Evolutionary conservation across 2,888 invertebrate species (phyloP), one percentile per base, ranked within the genome.

Genomic region (Suillia variegata): DNA sequence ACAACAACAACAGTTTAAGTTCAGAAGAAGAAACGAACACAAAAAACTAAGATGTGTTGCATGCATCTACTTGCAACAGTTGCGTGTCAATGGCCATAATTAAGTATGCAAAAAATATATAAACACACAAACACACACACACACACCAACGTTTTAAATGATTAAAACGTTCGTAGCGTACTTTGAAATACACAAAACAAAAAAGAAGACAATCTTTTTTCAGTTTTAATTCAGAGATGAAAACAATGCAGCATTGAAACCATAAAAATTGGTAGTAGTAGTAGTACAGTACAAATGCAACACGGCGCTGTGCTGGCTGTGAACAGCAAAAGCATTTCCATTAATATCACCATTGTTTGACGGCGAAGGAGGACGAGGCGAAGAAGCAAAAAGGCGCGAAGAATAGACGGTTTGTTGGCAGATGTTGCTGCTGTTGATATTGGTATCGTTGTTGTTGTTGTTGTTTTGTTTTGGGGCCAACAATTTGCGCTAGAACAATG

Each of bases 71-170:
- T n/a, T 21, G 73, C 70, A 70, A 72, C 70, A 71, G 72, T 73
- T 75, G 73, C 75, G 75, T 74, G 73, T 75, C 73, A 75, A 75
- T 75, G 69, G 68, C 69, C 70, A 75, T 73, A 73, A 75, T 73
- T 73, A 75, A 71, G 69, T 72, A 69, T 75, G 75, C 74, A 74
- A 73, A 72, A 74, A 13, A 38, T 2, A 38, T 2, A 38, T 20
- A 22, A 22, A 18, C 38, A 22, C 4, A 12, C 17, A 6, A 34
- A 22, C 15, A 34, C 20, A 34, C 38, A 53, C 18, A 34, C 13
- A 38, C n/a, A 34, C 54, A 42, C 15, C n/a, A 10, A 4, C 26
- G 18, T 10, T 5, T 38, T 13, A 13, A 38, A 38, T 38, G n/a
- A 38, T n/a, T 38, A 38, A 38, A 38, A 13, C 38, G 38, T 13